Evolutionary conservation across 1,140 invertebrate species (phyloP).

Genomic region (Xylocopa sonorina): DNA sequence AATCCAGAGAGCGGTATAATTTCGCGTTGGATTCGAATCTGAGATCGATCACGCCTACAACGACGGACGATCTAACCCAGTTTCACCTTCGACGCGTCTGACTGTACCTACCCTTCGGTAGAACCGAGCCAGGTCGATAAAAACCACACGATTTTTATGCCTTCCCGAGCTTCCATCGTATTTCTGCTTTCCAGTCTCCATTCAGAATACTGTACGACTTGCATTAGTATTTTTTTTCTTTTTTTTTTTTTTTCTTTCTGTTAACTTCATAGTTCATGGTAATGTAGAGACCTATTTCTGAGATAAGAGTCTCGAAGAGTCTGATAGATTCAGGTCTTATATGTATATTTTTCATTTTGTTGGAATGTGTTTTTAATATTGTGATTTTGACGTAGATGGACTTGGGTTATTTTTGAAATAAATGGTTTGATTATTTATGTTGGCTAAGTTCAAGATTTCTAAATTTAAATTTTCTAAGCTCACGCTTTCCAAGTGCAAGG

Average conservation of each 20-base stretch:
- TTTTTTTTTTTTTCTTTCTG: not conserved
- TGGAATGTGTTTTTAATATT: too few species aligned
- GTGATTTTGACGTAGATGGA: too few species aligned
- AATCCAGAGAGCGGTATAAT: slow-evolving; percentile 63
- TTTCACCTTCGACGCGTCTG: slow-evolving; percentile 57
- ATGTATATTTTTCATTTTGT: too few species aligned
- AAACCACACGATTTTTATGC: slow-evolving; percentile 53
- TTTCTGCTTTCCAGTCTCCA: not conserved
- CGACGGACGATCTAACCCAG: slow-evolving; percentile 64
- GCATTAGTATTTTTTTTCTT: not conserved
- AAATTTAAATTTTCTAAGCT: too few species aligned
- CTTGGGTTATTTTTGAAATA: too few species aligned
- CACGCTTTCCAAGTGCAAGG: too few species aligned
- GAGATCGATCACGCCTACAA: slow-evolving; percentile 64
- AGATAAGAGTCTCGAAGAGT: too few species aligned
- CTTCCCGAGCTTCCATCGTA: slow-evolving; percentile 42
- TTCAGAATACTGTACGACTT: not conserved
- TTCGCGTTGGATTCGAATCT: slow-evolving; percentile 64
- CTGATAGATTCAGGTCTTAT: too few species aligned
- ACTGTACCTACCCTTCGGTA: slow-evolving; percentile 23
- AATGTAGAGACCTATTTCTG: too few species aligned
- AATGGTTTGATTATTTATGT: too few species aligned
- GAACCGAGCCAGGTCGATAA: slow-evolving; percentile 40
- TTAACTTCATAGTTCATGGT: too few species aligned
- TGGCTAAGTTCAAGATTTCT: too few species aligned